Base-by-base conservation (phyloP, 1,140 invertebrate species). In the Saccostrea echinata region DNA sequence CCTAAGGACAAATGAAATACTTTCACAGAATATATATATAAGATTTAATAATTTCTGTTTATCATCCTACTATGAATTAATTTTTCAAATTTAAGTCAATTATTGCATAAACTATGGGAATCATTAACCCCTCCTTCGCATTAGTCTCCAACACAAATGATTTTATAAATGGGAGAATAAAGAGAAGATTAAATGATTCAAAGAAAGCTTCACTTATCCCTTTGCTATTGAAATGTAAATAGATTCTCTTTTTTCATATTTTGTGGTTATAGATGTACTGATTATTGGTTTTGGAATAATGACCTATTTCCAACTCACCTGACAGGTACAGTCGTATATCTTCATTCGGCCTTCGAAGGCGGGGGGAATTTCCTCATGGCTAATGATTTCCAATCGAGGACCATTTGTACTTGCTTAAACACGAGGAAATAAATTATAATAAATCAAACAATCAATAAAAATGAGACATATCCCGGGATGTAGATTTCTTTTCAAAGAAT, bases 361-460 rank as follows among this genome's bases (percentile, higher is more conserved):
- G 11, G 68, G 68, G 11, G 68, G 68, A 76, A 76, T 18, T 76
- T 76, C 68, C 30, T 76, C 68, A 76, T 76, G 68, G 12, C 24
- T 76, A 27, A 33, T 27, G 3, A 76, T 27, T 76, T 76, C 68
- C 68, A 76, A 76, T 76, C 68, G 68, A 16, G 68, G 68, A 30
- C 68, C 68, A 3, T 76, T 13, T 16, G 24, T 76, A 3, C 13
- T 33, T 30, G 68, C 68, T 76, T 8, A 76, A 76, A 30, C 68
- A 76, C 16, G 27, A 33, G 68, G 68, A 76, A 76, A 13, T 33
- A 16, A 27, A 30, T 13, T 24, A 12, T 27, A 76, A 76, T 76
- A 8, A 61, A 61, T 61, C 55, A 61, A 61, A 61, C n/a, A 18
- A 61, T 61, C n/a, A 61, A 43, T 43, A 3, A 43, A 1, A 3